Base-by-base conservation (phyloP, 2,113 vertebrate species). In the Oreochromis tanganicae region DNA sequence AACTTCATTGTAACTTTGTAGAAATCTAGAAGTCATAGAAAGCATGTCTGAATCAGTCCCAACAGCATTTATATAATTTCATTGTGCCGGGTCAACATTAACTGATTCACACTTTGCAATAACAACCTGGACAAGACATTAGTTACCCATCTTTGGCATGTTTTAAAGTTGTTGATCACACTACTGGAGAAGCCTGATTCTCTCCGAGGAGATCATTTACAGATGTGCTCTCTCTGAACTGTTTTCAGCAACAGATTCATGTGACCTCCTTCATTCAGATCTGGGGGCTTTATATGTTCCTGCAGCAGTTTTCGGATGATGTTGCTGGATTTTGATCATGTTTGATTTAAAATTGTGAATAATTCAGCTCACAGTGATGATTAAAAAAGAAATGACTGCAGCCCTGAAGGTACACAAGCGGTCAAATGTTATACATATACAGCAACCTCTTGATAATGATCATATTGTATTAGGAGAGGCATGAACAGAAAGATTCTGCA, bases 211-310 rank as follows among this genome's bases (percentile, higher is more conserved):
- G 1, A 48, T 9, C 3, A 48, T 75, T 79, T 66, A 19, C 80
- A 75, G 63, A 41, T 56, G 17, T 66, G 29, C 57, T 59, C 12
- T 5, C 55, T 63, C 43, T 56, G 50, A 75, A 75, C 71, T 73
- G 17, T 75, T 82, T 68, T 78, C 55, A 81, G 71, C 48, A 83
- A 10, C 29, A 52, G 73, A 85, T 78, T 91, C 82, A 91, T 88
- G 91, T 90, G 87, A 87, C 82, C 88, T 81, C 41, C 29, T 43
- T 84, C 43, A 9, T 71, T 90, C 36, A 80, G 54, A 43, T 84
- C 86, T 87, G 41, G 54, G 81, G 85, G 83, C 55, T 83, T 82
- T 80, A 46, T 10, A 34, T 38, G 11, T 54, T 81, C 34, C 85
- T 21, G 32, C 17, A 66, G 80, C 9, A 41, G 14, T 55, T 88